Evolutionary conservation across 2,113 vertebrate genomes (phyloP), one percentile per base, ranked within the genome.

Genomic region (Perca fluviatilis): DNA sequence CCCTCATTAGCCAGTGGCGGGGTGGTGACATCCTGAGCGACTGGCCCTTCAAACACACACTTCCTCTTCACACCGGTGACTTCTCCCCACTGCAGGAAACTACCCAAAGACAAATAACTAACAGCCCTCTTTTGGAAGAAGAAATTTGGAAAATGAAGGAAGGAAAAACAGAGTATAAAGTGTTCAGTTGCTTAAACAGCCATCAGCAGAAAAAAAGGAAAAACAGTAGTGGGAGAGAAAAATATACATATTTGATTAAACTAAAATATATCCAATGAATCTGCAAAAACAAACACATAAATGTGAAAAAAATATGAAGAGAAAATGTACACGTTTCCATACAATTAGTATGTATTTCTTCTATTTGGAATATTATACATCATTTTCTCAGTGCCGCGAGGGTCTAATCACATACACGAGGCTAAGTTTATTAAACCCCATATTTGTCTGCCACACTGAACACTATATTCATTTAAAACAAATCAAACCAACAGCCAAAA

Each of bases 1-100:
- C 68, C 90, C 95, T 93, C 93, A 93, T 95, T 93, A 94, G 89
- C 89, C 88, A 90, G 82, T 85, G 88, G 91, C 88, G 86, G 91
- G 94, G 91, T 36, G 73, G 95, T 94, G 95, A 95, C 86, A 97
- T 96, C 95, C 95, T 95, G 95, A 93, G 87, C 87, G 91, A 88
- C 90, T 79, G 90, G 89, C 91, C 90, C 93, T 94, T 94, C 93
- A 95, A 94, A 93, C 92, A 94, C 93, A 91, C 91, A 86, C 91
- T 95, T 95, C 93, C 95, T 94, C 86, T 94, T 92, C 86, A 80
- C 89, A 91, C 90, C 83, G 53, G 82, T 77, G 57, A 95, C 93
- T 95, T 93, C 92, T 94, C 83, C 85, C 77, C 74, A 36, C 82
- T 33, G 79, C 89, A 93, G 89, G 91, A 92, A 94, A 91, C 89